Percentiles rank a stretch among this genome's conserved stretches.
These are phyloP conservation scores for Crepidodera aurea DNA, from an alignment of 2,888 invertebrate genomes.

Conservation along the genomic window DNA sequence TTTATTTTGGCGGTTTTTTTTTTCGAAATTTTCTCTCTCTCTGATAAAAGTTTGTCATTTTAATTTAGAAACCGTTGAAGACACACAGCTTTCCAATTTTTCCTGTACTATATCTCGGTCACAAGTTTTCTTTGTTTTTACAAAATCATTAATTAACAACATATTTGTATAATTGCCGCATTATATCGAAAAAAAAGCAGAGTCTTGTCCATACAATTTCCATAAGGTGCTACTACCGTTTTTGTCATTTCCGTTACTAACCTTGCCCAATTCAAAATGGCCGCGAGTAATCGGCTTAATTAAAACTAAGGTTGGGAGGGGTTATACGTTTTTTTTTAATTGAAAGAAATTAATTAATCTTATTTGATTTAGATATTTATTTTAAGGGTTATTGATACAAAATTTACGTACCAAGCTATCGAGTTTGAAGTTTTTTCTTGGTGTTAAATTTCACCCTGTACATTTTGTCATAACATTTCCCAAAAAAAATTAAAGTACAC, in stretches of 20 bases:
- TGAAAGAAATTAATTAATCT: slow-evolving; percentile 4
- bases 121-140: not conserved
- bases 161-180: not conserved
- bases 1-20: no score
- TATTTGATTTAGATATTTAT: not conserved
- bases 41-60: no score
- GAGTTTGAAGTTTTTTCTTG: no score
- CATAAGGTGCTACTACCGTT: not conserved
- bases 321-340: slow-evolving; percentile 4
- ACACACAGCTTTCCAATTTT: no score
- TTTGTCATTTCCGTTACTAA: slow-evolving; percentile 6
- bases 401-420: no score
- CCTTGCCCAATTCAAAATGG: slow-evolving; percentile 1
- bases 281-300: slow-evolving; percentile 8
- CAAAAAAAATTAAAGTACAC: no score
- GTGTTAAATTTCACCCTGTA: no score
- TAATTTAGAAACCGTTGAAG: no score
- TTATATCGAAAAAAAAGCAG: not conserved
- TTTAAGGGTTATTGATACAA: not conserved
- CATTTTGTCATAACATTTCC: no score
- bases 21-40: no score
- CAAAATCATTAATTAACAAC: not conserved
- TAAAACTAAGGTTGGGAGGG: not conserved
- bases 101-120: not conserved
- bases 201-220: not conserved